Evolutionary conservation across 1,140 invertebrate genomes (phyloP).

Genomic region (Propsilocerus akamusi): DNA sequence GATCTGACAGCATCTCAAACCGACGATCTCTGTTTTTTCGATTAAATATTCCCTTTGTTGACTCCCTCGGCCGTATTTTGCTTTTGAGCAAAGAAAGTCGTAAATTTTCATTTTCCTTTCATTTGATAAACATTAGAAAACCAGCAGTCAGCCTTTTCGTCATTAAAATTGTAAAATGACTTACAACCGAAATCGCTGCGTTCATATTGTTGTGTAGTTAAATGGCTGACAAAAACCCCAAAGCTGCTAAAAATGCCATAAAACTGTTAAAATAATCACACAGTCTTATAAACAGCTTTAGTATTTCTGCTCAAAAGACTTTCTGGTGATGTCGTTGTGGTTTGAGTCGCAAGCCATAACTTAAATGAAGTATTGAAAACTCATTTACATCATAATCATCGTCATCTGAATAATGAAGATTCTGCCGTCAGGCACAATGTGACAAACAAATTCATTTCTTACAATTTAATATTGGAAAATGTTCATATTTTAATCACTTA

Average conservation of each 20-base stretch:
- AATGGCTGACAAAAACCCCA: neutral
- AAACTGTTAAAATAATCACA: neutral
- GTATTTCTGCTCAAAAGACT: neutral
- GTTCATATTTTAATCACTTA: neutral
- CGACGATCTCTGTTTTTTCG: no score
- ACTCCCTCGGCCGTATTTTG: no score
- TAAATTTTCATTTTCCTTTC: no score
- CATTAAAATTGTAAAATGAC: neutral
- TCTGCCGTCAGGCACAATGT: neutral
- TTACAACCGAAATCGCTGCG: neutral
- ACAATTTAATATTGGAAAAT: neutral
- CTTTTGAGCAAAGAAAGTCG: neutral
- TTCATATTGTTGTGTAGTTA: neutral
- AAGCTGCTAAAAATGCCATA: neutral
- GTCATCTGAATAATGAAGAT: neutral
- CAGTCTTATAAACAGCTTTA: neutral
- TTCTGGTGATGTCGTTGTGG: neutral
- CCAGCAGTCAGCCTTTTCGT: neutral
- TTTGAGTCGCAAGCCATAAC: no score
- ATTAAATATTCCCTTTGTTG: no score
- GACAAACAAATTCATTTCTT: neutral
- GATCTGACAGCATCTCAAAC: no score
- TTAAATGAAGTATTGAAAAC: neutral
- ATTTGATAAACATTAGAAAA: no score
- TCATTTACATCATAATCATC: neutral